Conservation (phyloP, 2,797 vertebrate species). For the Enteromius afrohamiltoni region DNA sequence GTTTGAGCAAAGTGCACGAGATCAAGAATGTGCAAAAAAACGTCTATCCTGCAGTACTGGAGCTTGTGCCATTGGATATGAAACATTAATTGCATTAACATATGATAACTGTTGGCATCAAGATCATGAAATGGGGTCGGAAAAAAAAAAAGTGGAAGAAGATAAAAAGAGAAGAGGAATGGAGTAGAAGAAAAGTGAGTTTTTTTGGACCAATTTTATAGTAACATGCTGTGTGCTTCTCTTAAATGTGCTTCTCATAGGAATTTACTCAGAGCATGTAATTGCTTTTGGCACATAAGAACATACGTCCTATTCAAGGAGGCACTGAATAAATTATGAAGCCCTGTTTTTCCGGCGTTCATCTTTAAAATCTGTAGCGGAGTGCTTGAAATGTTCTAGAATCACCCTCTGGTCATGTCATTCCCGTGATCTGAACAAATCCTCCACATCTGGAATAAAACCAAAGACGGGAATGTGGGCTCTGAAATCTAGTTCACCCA, state of each 20-base stretch:
- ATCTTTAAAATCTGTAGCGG: slow-evolving; percentile 52
- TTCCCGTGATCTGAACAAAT: slow-evolving; percentile 51
- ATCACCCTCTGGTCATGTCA: slow-evolving; percentile 54
- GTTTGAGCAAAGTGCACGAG: background rate
- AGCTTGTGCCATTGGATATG: background rate
- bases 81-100: slow-evolving; percentile 19
- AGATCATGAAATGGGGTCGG: background rate
- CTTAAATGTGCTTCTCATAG: slow-evolving; percentile 48
- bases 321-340: slow-evolving; percentile 59
- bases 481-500: slow-evolving; percentile 33
- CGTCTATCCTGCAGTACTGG: background rate
- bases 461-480: slow-evolving; percentile 26
- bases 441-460: slow-evolving; percentile 50
- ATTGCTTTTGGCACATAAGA: slow-evolving; percentile 57
- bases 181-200: background rate
- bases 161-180: slow-evolving; percentile 2
- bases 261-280: slow-evolving; percentile 53
- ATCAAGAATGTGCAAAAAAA: slow-evolving; percentile 30
- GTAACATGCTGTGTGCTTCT: slow-evolving; percentile 34
- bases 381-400: slow-evolving; percentile 27
- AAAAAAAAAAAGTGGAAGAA: background rate
- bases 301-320: slow-evolving; percentile 53
- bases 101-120: background rate
- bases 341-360: slow-evolving; percentile 53
- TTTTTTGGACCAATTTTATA: slow-evolving; percentile 28